phyloP scores from a whole-genome alignment of 2,888 invertebrate genomes.

The Drosophila meridionalis region DNA sequence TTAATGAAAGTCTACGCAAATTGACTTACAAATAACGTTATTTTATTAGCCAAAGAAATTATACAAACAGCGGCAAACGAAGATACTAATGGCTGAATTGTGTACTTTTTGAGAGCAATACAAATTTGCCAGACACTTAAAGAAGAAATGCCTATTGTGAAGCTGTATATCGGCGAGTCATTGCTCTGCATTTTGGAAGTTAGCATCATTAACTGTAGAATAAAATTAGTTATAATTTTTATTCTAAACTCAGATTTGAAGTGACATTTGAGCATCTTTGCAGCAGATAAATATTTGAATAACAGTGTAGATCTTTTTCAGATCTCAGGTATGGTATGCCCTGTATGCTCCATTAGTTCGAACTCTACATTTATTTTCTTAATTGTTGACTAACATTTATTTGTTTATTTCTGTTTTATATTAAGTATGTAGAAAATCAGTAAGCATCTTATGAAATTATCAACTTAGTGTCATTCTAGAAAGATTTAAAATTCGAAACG shows the following conservation, averaged over 20 bases:
- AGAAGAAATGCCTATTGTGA: neutral
- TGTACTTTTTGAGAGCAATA: neutral
- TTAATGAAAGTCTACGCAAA: conserved; percentile 17
- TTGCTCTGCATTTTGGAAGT: neutral
- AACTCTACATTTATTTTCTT: too few relatives aligned
- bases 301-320: too few relatives aligned
- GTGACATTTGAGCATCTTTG: too few relatives aligned
- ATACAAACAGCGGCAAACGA: neutral
- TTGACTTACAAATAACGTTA: conserved; percentile 5
- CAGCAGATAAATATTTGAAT: too few relatives aligned
- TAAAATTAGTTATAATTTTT: neutral
- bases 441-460: too few relatives aligned
- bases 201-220: neutral
- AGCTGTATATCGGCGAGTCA: neutral
- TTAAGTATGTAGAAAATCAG: too few relatives aligned
- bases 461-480: too few relatives aligned
- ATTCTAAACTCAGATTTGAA: neutral
- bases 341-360: too few relatives aligned
- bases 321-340: too few relatives aligned
- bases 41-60: conserved; percentile 2
- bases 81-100: neutral
- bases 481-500: too few relatives aligned
- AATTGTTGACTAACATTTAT: too few relatives aligned
- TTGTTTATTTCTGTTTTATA: too few relatives aligned
- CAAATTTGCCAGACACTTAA: neutral